A percentile compares a stretch with the other conserved stretches of the same genome.
Conservation (phyloP, 2,797 vertebrate genomes). For the Crossoptilon crossoptilon region DNA sequence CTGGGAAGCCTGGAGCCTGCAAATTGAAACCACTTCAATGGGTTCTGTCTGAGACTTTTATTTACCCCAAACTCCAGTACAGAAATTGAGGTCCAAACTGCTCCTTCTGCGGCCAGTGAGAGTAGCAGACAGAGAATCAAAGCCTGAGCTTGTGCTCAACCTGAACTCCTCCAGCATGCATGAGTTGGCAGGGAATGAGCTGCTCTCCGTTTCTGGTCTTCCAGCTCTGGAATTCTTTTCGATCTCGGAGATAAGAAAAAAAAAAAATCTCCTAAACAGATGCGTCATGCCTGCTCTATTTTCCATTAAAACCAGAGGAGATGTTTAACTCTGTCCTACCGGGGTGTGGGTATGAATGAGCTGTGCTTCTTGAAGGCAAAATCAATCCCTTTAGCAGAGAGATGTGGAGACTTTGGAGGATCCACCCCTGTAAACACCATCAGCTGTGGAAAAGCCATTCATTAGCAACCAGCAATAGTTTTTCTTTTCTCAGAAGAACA, state of each 20-base stretch:
- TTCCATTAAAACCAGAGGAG: conserved; percentile 39
- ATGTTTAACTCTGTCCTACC: conserved; percentile 60
- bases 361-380: neutral
- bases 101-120: neutral
- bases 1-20: neutral
- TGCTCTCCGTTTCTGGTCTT: conserved; percentile 51
- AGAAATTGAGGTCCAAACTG: neutral
- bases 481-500: conserved; percentile 41
- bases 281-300: conserved; percentile 65
- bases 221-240: conserved; percentile 59
- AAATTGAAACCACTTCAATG: neutral
- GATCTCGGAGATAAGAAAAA: conserved; percentile 61
- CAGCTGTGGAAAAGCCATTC: conserved; percentile 57
- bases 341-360: neutral
- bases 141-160: conserved; percentile 18
- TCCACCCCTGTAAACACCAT: conserved; percentile 50
- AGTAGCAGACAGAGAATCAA: neutral
- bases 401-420: neutral
- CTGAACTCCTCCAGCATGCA: conserved; percentile 37
- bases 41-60: conserved; percentile 13
- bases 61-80: neutral
- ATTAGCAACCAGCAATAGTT: conserved; percentile 58
- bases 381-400: conserved; percentile 6
- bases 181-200: conserved; percentile 17
- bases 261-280: conserved; percentile 57